Conservation (phyloP, 35 echinoderm and acorn worm species). For the Lytechinus pictus region DNA sequence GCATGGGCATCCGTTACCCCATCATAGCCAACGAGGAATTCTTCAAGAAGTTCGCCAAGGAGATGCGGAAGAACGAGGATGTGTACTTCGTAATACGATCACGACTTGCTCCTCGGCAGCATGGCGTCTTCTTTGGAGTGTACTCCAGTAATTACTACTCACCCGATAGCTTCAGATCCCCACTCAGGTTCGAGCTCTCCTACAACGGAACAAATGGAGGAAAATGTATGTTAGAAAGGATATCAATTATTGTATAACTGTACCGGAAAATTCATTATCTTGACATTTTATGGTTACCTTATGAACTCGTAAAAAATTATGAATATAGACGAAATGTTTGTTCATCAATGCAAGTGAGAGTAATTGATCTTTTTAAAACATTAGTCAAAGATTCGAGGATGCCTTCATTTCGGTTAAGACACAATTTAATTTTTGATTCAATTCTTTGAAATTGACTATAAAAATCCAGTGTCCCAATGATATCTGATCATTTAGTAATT, state of each 20-base stretch:
- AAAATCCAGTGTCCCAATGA: too few relatives aligned
- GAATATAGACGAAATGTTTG: neutral
- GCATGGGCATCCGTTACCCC: conserved; percentile 22
- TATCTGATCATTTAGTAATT: too few relatives aligned
- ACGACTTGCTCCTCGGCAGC: conserved; percentile 34
- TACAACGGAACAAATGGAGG: conserved; percentile 50
- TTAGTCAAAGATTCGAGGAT: neutral
- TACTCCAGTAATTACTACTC: neutral
- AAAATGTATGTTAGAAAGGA: neutral
- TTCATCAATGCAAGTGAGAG: neutral
- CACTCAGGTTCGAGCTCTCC: neutral
- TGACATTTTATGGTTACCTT: neutral
- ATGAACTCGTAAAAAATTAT: neutral
- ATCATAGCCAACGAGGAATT: neutral
- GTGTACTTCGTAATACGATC: conserved; percentile 33
- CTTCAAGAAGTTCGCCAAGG: conserved; percentile 36
- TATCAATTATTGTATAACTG: neutral
- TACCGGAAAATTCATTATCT: neutral
- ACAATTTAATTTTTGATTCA: too few relatives aligned
- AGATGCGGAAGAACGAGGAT: conserved; percentile 36
- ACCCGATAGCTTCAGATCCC: neutral
- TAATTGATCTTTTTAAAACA: neutral
- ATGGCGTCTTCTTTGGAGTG: conserved; percentile 23
- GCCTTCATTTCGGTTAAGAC: too few relatives aligned
- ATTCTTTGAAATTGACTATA: too few relatives aligned